Evolutionary conservation across 2,797 vertebrate species (phyloP), one percentile per base, ranked within the genome.

Genomic region (Rhabdophis nuchalis): DNA sequence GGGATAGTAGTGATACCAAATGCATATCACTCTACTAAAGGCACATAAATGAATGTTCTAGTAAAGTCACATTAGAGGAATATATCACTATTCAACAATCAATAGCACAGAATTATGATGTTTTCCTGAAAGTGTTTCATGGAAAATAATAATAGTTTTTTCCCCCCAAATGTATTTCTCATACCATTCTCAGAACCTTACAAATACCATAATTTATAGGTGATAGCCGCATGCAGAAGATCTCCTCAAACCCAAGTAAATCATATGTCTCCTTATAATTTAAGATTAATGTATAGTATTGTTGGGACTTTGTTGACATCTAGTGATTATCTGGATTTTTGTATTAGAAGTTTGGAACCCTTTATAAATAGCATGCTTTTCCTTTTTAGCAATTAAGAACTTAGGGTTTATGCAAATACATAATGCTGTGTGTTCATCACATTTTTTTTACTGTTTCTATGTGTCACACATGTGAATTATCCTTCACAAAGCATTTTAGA

Each of bases 1-100:
- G 94, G 94, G 93, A 94, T 94, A 93, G 92, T 91, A 95, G 50
- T 87, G 61, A 61, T 95, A 94, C n/a, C 93, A 85, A 86, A 91
- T 95, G 94, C 93, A 93, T 72, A 87, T 95, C 93, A 93, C 91
- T 92, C 23, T 1, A 88, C 91, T 90, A 85, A 88, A 89, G 54
- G 27, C 89, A 91, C 82, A 92, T 89, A 88, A 95, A 90, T 23
- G 1, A 58, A 57, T 36, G 57, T 68, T 29, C 29, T 0, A 10
- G 8, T 94, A 91, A 94, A 95, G 87, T 93, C 92, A 87, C 86
- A 58, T 82, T 86, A 53, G 93, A 91, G 52, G 92, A 54, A 85
- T 92, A 88, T 86, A 2, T 90, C 14, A 23, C 13, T 54, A 27
- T 77, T 57, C 57, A 87, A 10, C 27, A 68, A 10, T 23, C 27